These are phyloP conservation scores for Scylla paramamosain DNA, from an alignment of 1,140 invertebrate species.

Conservation along the genomic window DNA sequence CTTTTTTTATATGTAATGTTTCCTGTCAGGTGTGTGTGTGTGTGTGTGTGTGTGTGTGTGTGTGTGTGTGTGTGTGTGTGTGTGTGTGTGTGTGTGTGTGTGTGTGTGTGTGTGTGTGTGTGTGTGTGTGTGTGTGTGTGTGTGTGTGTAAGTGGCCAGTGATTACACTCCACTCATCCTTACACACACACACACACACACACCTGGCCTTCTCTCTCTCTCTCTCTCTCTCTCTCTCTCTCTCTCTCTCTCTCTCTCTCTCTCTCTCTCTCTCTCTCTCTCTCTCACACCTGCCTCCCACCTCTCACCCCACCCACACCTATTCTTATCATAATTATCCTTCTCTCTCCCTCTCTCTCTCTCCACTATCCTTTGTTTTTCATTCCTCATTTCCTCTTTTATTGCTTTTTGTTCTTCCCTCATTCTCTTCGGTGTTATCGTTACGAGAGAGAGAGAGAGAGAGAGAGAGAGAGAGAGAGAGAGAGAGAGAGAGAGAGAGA, in stretches of 20 bases:
- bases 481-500: neutral
- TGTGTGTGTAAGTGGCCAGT: neutral
- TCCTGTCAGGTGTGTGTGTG: neutral
- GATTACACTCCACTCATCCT: neutral
- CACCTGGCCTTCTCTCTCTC: neutral
- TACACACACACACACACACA: neutral
- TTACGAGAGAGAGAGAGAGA: constrained; percentile 24
- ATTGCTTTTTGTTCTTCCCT: too few relatives aligned
- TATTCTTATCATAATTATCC: neutral
- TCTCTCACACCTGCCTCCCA: neutral
- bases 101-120: neutral
- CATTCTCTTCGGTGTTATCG: too few relatives aligned
- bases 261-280: neutral
- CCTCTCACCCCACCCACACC: neutral
- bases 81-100: neutral
- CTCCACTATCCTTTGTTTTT: neutral
- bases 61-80: neutral
- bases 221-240: neutral
- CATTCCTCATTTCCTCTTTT: too few relatives aligned
- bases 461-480: neutral
- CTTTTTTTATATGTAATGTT: too few relatives aligned
- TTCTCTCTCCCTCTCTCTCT: neutral
- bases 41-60: neutral
- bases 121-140: neutral
- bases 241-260: neutral